phyloP scores from a whole-genome alignment of 2,113 vertebrate genomes.

The Pygoscelis antarcticus region DNA sequence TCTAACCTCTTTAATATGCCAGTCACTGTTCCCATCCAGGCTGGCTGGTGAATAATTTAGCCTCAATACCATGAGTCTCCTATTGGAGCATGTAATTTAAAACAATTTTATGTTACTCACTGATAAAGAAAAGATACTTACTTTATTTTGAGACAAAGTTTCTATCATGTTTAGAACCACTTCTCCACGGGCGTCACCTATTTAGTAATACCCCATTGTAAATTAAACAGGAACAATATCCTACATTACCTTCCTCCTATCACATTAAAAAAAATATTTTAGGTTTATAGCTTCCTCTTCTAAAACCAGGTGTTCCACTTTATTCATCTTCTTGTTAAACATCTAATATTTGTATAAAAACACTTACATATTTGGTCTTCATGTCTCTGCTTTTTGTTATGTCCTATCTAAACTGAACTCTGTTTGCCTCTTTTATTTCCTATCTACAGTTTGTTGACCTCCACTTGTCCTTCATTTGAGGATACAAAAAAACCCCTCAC shows the following conservation, averaged over 20 bases:
- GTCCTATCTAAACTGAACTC: neutral
- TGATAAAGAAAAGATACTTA: neutral
- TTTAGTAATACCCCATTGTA: neutral
- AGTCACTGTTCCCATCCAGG: neutral
- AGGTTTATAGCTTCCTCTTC: neutral
- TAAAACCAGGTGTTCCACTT: neutral
- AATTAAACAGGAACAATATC: neutral
- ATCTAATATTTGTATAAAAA: neutral
- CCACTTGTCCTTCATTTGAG: neutral
- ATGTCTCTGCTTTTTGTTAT: neutral
- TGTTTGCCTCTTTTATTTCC: neutral
- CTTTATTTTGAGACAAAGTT: neutral
- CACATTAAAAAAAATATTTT: neutral
- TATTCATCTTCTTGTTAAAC: neutral
- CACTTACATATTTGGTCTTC: neutral
- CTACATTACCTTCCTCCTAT: neutral
- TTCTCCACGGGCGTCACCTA: neutral
- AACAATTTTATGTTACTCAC: neutral
- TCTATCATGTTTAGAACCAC: neutral
- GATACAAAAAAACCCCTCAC: neutral
- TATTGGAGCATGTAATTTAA: neutral
- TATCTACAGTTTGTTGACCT: neutral
- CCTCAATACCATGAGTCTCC: neutral
- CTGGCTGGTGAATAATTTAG: conserved; percentile 3
- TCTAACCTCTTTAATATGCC: conserved; percentile 6